Base-by-base conservation (phyloP, 1,140 invertebrate genomes). In the Agrilus planipennis region DNA sequence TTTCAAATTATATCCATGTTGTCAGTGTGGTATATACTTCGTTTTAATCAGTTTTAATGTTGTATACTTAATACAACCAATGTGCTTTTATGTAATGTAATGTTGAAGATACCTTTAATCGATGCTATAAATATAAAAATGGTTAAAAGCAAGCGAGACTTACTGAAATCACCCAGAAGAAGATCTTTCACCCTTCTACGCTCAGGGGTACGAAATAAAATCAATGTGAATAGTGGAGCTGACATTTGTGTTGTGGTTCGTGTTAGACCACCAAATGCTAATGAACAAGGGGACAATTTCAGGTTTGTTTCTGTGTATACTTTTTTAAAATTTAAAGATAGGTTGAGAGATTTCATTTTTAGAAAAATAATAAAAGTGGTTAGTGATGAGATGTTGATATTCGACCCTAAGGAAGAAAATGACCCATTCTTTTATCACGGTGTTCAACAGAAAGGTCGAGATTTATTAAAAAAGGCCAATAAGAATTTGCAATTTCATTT, bases 401-500 rank as follows among this genome's bases (percentile, higher is more conserved):
- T 95, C 57, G 91, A 95, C 61, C 90, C 90, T 0, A 83, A 87
- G 50, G 79, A 87, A 57, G 77, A 87, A 11, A 70, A 76, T 10
- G 74, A 81, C 45, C 77, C 79, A 3, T 90, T 89, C 55, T 91
- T 81, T 58, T 90, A 81, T 48, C 79, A 85, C 43, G 85, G 85
- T 1, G 69, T 80, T 0, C 77, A 77, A 38, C 83, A 89, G 50
- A 77, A 75, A 18, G 71, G 73, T 21, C 72, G 89, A 31, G 87
- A 91, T 55, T 76, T 90, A 25, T 67, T 80, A 4, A 89, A 86
- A 53, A 79, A 80, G 32, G 73, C 79, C 15, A 84, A 89, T 48
- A 91, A 89, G 56, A 83, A 95, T 49, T 56, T 89, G 16, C 76
- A 83, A 34, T 94, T 93, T 71, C 74, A 76, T 2, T 95, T 93